These are phyloP conservation scores for Lasius platythorax DNA, from an alignment of 2,888 invertebrate genomes.

Conservation along the genomic window DNA sequence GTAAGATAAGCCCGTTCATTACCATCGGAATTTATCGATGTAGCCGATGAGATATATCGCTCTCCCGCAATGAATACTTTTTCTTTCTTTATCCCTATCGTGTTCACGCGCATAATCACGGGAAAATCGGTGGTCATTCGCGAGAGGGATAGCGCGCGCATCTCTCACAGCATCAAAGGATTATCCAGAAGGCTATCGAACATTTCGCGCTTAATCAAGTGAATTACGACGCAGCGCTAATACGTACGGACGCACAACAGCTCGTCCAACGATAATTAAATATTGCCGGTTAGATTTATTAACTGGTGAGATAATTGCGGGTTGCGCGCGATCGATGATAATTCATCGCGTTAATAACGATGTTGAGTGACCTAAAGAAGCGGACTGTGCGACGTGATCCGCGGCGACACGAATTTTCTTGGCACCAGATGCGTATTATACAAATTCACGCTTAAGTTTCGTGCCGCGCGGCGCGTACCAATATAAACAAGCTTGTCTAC, in stretches of 20 bases:
- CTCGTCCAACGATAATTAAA: conserved; percentile 61
- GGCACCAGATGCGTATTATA: conserved; percentile 49
- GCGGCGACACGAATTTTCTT: conserved; percentile 68
- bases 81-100: neutral
- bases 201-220: conserved; percentile 28
- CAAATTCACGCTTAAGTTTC: conserved; percentile 59
- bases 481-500: conserved; percentile 76
- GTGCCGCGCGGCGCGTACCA: conserved; percentile 53
- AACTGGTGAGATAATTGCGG: conserved; percentile 65
- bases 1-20: conserved; percentile 54
- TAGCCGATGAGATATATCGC: neutral
- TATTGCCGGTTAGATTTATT: conserved; percentile 58
- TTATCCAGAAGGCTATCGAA: conserved; percentile 30
- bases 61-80: conserved; percentile 18
- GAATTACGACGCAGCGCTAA: conserved; percentile 46
- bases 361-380: conserved; percentile 27
- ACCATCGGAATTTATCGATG: conserved; percentile 46
- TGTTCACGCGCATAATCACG: neutral
- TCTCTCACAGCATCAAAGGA: conserved; percentile 1
- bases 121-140: conserved; percentile 32
- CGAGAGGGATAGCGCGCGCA: neutral
- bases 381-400: conserved; percentile 37
- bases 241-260: conserved; percentile 45
- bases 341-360: conserved; percentile 60
- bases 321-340: conserved; percentile 41